Conservation (phyloP, 92 coral and sea anemone genomes). For the Pocillopora meandrina region DNA sequence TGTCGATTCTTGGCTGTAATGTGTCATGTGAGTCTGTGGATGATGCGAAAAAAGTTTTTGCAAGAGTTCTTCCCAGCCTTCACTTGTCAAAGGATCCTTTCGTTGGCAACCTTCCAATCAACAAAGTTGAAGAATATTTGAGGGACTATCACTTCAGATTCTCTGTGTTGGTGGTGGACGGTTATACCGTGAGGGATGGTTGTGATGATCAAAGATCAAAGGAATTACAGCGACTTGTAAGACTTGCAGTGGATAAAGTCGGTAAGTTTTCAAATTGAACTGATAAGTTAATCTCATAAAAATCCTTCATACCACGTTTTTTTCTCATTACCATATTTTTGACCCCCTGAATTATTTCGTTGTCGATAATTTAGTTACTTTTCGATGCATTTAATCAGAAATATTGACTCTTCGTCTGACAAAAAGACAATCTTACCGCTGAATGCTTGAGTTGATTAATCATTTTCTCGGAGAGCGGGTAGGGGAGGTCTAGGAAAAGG, state of each 20-base stretch:
- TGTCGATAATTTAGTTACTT: too few species aligned
- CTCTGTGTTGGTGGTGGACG: conserved; percentile 30
- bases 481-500: too few species aligned
- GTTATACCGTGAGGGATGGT: background rate
- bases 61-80: background rate
- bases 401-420: too few species aligned
- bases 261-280: background rate
- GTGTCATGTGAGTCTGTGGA: background rate
- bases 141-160: background rate
- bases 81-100: too few species aligned
- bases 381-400: too few species aligned
- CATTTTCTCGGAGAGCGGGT: too few species aligned
- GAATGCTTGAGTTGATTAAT: too few species aligned
- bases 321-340: too few species aligned
- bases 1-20: conserved; percentile 15
- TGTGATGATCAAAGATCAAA: background rate
- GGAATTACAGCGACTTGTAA: background rate
- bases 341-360: too few species aligned
- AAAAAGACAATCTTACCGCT: too few species aligned
- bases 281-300: background rate
- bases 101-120: background rate
- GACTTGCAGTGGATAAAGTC: conserved; percentile 4
- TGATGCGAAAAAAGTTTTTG: background rate
- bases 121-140: background rate
- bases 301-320: too few species aligned